These are phyloP conservation scores for Temnothorax longispinosus DNA, from an alignment of 1,140 invertebrate species.

Conservation along the genomic window DNA sequence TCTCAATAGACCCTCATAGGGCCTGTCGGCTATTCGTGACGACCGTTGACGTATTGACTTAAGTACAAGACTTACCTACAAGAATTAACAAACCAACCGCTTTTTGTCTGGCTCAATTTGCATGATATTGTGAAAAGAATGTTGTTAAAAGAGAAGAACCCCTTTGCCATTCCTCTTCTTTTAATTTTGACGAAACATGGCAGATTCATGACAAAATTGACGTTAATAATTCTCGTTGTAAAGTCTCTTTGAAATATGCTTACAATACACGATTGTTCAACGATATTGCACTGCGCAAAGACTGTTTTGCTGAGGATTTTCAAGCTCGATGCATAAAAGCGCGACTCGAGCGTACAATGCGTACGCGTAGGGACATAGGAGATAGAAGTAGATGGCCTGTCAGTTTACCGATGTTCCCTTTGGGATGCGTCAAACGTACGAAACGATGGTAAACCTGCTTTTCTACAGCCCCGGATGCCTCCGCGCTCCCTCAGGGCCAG, in stretches of 20 bases:
- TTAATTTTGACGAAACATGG: not conserved
- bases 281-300: not conserved
- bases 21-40: constrained; percentile 74
- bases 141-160: not conserved
- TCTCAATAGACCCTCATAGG: constrained; percentile 66
- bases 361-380: constrained; percentile 54
- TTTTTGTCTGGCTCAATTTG: constrained; percentile 69
- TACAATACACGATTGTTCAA: constrained; percentile 4
- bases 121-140: not conserved
- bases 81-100: constrained; percentile 76
- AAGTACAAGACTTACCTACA: constrained; percentile 65
- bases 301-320: constrained; percentile 48
- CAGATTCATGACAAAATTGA: not conserved
- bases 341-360: constrained; percentile 27
- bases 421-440: constrained; percentile 79
- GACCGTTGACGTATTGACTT: constrained; percentile 76
- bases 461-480: constrained; percentile 67
- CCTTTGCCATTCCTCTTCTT: not conserved
- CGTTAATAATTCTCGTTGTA: not conserved
- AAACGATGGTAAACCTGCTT: constrained; percentile 77
- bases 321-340: constrained; percentile 40
- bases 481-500: constrained; percentile 69
- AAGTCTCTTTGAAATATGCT: not conserved
- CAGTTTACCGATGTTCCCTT: constrained; percentile 79
- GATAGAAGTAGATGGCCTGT: constrained; percentile 74